Evolutionary conservation across 1,140 invertebrate genomes (phyloP).

Genomic region (Lepidurus packardi): DNA sequence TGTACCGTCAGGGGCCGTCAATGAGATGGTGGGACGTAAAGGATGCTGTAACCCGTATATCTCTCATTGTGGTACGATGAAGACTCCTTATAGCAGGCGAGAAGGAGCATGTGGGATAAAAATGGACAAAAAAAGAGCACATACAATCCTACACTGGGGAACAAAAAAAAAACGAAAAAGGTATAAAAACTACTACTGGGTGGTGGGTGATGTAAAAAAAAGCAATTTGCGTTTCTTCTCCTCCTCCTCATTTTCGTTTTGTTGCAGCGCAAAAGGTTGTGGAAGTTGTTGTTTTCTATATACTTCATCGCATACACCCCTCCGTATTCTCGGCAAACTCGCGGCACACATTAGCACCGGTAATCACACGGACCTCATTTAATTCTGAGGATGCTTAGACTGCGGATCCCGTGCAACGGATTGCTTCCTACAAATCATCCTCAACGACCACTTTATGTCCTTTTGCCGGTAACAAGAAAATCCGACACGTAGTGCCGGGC

Average conservation of each 20-base stretch:
- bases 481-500: neutral
- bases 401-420: neutral
- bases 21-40: constrained; percentile 12
- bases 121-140: neutral
- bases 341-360: constrained; percentile 12
- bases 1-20: neutral
- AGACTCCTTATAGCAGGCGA: neutral
- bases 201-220: neutral
- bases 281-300: neutral
- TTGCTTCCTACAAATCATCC: constrained; percentile 18
- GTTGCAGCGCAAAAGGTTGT: neutral
- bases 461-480: constrained; percentile 1
- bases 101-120: neutral
- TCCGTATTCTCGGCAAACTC: neutral
- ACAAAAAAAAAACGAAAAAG: neutral
- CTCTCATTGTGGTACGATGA: constrained; percentile 13
- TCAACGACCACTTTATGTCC: constrained; percentile 18
- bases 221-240: constrained; percentile 14
- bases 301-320: neutral
- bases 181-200: neutral
- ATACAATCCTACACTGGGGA: neutral
- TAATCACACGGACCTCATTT: constrained; percentile 11
- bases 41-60: constrained; percentile 12
- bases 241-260: too few relatives aligned
- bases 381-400: neutral